Evolutionary conservation across 2,888 invertebrate genomes (phyloP), one percentile per base, ranked within the genome.

Genomic region (Ashinkailepas kermadecensis): DNA sequence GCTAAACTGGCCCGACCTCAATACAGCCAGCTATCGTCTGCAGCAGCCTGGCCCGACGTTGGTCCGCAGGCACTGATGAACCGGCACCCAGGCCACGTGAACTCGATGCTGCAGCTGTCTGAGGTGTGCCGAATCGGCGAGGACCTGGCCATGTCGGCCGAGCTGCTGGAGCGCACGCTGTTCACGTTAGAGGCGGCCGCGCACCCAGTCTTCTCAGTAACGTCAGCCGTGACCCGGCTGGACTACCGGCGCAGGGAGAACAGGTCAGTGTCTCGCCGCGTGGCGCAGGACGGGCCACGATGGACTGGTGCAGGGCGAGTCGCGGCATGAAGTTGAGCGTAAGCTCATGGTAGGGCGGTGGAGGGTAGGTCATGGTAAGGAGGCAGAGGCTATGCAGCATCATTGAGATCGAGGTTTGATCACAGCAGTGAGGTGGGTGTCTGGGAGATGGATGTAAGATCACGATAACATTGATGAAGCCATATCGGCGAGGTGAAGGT

Each of bases 171-270:
- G 87, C 88, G 93, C 83, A 93, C 94, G 6, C 87, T 96, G 39
- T 92, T 92, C 86, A 92, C 92, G 83, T 89, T 94, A 86, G 95
- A 96, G 88, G 91, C 91, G 85, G 91, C 92, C 62, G 92, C 95
- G 86, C 94, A 95, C 88, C 92, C 94, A 0, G 88, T 92, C 80
- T 96, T 95, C 86, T 93, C 93, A 86, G 87, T 95, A 80, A 91
- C 92, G 0, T 91, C 91, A 74, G 93, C 93, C 58, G 92, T 90
- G 84, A 94, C 92, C 86, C 89, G 93, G 81, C 87, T 96, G 78
- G 93, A 94, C 86, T 96, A 95, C 86, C 90, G 90, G 81, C 90
- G 91, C 84, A 93, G 93, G 86, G 95, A 95, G 87, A 96, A 96
- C 88, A 91, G 93, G 91, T 91, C 3, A 88, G 82, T 86, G 65